Base-by-base conservation (phyloP, 1,140 invertebrate species). In the Diachasmimorpha longicaudata region DNA sequence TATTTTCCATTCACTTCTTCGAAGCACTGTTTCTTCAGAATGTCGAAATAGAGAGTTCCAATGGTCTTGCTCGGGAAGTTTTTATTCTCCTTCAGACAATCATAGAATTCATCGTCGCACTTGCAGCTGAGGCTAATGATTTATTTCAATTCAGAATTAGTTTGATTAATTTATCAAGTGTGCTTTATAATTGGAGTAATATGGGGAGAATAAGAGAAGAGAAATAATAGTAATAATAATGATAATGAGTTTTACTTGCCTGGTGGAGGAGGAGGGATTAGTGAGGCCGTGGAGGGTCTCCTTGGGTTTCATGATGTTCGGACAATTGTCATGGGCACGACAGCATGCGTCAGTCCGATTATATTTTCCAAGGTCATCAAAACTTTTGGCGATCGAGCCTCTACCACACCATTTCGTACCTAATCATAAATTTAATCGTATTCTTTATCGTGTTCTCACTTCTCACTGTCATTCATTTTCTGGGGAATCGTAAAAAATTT, bases 401-500 rank as follows among this genome's bases (percentile, higher is more conserved):
- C 82, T 80, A 8, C 91, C 91, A 78, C 90, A 92, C 91, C 91
- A 90, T 75, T 87, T 88, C 4, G 90, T 91, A 25, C 90, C 90
- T 83, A 16, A 14, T 36, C 6, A 9, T 37, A 48, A 44, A 52
- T 46, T 23, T 25, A 21, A 42, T 42, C 39, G 39, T 9, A 11
- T 42, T 42, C 13, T 42, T 42, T 42, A 42, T 42, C 39, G 13
- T 42, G 1, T 42, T 42, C 9, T 42, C 11, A 10, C 31, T 31
- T 31, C 31, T 31, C 31, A 31, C 31, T 31, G 31, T 31, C 31
- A 31, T 31, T 31, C 39, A 42, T 42, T 10, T 42, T 42, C 9
- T 42, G 1, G 39, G 4, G 39, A 42, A 42, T 42, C 9, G 39
- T 68, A 63, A 73, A 14, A 39, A 37, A 58, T 48, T 72, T 19